Conservation (phyloP, 2,797 vertebrate species). For the Gallirallus australis region DNA sequence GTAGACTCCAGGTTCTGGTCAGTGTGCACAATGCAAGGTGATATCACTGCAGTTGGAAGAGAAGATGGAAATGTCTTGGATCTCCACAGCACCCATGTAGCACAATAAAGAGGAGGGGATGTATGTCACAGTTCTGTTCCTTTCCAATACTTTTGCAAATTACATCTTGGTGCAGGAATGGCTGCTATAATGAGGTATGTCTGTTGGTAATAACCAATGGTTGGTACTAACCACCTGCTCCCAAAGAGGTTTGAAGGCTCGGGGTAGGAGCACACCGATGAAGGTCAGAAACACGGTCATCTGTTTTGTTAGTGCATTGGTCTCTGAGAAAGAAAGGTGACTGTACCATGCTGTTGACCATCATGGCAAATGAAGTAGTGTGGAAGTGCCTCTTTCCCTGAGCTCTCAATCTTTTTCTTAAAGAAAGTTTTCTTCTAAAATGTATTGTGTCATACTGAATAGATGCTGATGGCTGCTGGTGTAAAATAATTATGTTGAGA, state of each 20-base stretch:
- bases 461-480: neutral
- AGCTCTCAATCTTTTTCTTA: neutral
- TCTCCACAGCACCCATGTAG: neutral
- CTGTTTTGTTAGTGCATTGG: neutral
- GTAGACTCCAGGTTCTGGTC: neutral
- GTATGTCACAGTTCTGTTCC: neutral
- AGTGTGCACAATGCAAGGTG: neutral
- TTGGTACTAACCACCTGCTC: neutral
- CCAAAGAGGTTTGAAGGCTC: neutral
- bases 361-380: neutral
- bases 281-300: neutral
- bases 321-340: neutral
- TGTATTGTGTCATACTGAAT: neutral
- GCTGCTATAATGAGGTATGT: neutral
- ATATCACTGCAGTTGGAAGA: neutral
- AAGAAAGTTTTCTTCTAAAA: neutral
- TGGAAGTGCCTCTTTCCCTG: neutral
- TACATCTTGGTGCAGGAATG: neutral
- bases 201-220: neutral
- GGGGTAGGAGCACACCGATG: fast-evolving
- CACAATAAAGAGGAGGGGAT: neutral
- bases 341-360: neutral
- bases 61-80: neutral
- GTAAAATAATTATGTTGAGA: neutral
- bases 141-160: neutral